Base-by-base conservation (phyloP, 2,113 vertebrate species). In the Hippopotamus amphibius region DNA sequence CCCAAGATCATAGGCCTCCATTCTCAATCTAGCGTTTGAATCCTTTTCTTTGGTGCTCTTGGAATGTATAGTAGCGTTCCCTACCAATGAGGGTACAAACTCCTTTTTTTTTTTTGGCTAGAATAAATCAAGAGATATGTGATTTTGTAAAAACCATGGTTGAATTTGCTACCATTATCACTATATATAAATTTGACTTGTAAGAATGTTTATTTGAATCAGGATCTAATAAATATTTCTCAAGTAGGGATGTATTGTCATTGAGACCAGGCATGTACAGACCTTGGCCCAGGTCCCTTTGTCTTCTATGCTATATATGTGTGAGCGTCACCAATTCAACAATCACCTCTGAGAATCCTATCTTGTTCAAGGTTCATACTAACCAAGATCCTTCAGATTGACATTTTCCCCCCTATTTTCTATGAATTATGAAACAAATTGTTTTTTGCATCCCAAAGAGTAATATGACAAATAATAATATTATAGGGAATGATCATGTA, bases 31-130 rank as follows among this genome's bases (percentile, higher is more conserved):
- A 14, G n/a, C 63, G 28, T 81, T 82, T 82, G 24, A 72, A 19
- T 43, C 19, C n/a, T 97, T 95, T 93, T 30, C 30, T 89, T 57
- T 59, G 41, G 74, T 41, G n/a, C 59, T 85, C 74, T 26, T 92
- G 46, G 16, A 92, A 33, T 50, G 5, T 76, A 48, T 55, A 57
- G 33, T 66, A 46, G 26, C 79, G 2, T 72, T 93, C 11, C 82
- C 96, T 91, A 77, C 37, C 48, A 65, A 46, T 33, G 16, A 76
- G 28, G 68, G 15, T 6, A 90, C 24, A 72, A 63, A 14, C 17
- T 28, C 43, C 57, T 5, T 43, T 90, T 76, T 74, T 30, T 26
- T 53, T 79, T 55, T n/a, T 22, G 50, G 46, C 55, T 96, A 65
- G 17, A 63, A 88, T 57, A 82, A 87, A 91, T 69, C 37, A 88